Conservation (phyloP, 1,140 invertebrate species). For the Odontomachus brunneus region DNA sequence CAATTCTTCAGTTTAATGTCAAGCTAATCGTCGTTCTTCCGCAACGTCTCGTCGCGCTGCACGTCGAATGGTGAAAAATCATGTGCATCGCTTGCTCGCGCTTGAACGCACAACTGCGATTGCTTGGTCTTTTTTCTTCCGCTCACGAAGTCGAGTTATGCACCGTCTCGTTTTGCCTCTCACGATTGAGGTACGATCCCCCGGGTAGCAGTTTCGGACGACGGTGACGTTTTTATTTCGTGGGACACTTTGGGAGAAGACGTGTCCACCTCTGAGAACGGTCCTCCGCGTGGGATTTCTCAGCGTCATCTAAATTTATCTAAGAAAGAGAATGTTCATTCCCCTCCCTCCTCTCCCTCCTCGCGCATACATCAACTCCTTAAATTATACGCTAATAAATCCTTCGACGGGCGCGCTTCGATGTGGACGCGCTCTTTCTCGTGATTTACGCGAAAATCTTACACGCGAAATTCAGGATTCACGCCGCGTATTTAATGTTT, state of each 20-base stretch:
- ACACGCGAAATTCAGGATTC: background rate
- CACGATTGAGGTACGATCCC: constrained; percentile 56
- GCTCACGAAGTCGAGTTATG: constrained; percentile 43
- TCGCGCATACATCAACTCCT: constrained; percentile 23
- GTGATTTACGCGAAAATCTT: background rate
- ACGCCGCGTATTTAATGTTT: background rate
- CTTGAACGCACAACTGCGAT: constrained; percentile 13
- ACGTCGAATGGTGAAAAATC: constrained; percentile 48
- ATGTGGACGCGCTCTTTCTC: background rate
- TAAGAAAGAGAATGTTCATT: constrained; percentile 20
- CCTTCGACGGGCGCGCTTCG: background rate
- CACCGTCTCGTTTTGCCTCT: constrained; percentile 56
- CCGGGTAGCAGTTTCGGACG: constrained; percentile 52
- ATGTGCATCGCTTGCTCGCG: background rate
- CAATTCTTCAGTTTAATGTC: background rate
- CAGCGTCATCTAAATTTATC: constrained; percentile 42
- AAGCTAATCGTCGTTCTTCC: constrained; percentile 1
- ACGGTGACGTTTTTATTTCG: constrained; percentile 57
- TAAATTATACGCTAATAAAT: constrained; percentile 47
- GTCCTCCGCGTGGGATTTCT: constrained; percentile 8
- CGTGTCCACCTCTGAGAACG: constrained; percentile 37
- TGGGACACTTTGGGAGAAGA: constrained; percentile 36
- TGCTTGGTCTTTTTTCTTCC: constrained; percentile 1
- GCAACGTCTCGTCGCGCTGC: background rate
- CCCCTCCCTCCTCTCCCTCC: too few relatives aligned